Base-by-base conservation (phyloP, 1,140 invertebrate species). In the Wiebesia pumilae region DNA sequence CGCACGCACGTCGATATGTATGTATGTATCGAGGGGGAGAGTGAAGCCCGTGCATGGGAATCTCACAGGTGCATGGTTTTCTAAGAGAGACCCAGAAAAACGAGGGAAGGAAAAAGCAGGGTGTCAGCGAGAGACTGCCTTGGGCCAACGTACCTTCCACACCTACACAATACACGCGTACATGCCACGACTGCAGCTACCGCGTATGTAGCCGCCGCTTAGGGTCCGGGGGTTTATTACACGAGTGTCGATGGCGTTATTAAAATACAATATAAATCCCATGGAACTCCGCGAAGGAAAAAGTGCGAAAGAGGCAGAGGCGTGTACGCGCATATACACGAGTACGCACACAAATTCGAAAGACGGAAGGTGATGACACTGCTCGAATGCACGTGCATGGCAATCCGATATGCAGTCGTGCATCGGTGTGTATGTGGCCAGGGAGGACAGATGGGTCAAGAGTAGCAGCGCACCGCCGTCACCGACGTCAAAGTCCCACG, bases 1-100 rank as follows among this genome's bases (percentile, higher is more conserved):
- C 80, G n/a, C 73, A 14, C 43, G 24, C 51, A 62, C n/a, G 35
- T 73, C 33, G 7, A 43, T 75, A 21, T 54, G 83, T 89, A 69
- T 86, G 71, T 87, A 21, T 47, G 51, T 47, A 83, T 88, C 90
- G 88, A 89, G 87, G 91, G 89, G 87, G 91, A 89, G 89, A 89
- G 90, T 83, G 88, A 78, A 88, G 73, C 69, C 83, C 83, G 86
- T 83, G 90, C 93, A 93, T 94, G 93, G 91, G 93, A 94, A 93
- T 93, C 92, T 92, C 93, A 92, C 93, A 93, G 92, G 93, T 93
- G 93, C 87, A 92, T 88, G 90, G 80, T 91, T 92, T 92, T 93
- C 90, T 90, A 90, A 90, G 89, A 89, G 89, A 83, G 89, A 89
- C 33, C 83, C 77, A 87, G 86, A 83, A 89, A 73, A 87, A 84